These are phyloP conservation scores for Rhinogobius similis DNA, from an alignment of 2,113 vertebrate species.

Conservation along the genomic window DNA sequence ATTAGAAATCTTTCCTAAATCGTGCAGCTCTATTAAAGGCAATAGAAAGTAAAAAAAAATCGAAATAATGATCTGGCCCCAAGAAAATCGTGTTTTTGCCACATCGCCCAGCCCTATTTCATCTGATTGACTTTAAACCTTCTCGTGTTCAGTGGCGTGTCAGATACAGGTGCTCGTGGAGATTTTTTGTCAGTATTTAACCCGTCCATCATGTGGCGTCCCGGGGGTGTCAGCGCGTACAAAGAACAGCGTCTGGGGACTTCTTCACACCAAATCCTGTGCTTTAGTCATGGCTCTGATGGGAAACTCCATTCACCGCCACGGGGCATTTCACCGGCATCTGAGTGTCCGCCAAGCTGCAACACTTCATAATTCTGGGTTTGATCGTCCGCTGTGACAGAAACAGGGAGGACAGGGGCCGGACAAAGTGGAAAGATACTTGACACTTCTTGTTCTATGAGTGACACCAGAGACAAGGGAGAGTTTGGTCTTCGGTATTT, in stretches of 20 bases:
- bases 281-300: background rate
- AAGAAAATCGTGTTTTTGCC: too few species aligned
- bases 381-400: background rate
- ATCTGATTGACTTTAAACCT: too few species aligned
- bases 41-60: too few species aligned
- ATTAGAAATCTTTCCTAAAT: too few species aligned
- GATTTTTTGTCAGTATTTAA: background rate
- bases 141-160: background rate
- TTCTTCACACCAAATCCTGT: background rate
- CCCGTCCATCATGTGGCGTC: background rate
- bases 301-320: background rate
- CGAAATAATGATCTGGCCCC: too few species aligned
- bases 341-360: background rate
- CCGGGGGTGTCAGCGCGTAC: background rate
- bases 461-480: background rate
- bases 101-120: too few species aligned
- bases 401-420: background rate
- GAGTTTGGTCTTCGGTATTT: background rate
- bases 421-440: background rate
- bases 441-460: background rate
- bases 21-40: too few species aligned
- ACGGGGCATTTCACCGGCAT: slow-evolving; percentile 2
- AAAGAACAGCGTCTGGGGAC: background rate
- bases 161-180: background rate
- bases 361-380: background rate